A percentile compares a stretch with the other conserved stretches of the same genome.
phyloP scores from a whole-genome alignment of 2,888 invertebrate genomes.

The Rhabditoides inermis region DNA sequence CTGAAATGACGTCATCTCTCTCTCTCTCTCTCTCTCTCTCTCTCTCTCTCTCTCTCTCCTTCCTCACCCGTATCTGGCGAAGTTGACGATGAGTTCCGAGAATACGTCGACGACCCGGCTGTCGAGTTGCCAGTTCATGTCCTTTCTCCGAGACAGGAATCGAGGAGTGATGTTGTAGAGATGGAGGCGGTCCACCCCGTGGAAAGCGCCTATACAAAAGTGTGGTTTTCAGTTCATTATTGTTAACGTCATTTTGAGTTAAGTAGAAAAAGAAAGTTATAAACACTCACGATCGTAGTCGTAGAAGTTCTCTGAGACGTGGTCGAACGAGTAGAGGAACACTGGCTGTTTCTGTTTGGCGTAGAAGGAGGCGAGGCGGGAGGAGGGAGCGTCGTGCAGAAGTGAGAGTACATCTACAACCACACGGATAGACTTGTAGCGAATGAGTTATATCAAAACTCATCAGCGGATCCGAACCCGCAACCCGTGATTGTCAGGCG shows the following conservation, averaged over 20 bases:
- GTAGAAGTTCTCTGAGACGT: constrained; percentile 51
- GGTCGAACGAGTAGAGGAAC: constrained; percentile 52
- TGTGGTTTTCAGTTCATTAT: background rate
- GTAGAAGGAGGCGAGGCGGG: constrained; percentile 47
- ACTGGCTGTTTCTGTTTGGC: constrained; percentile 41
- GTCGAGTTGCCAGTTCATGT: constrained; percentile 52
- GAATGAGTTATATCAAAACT: too few species aligned
- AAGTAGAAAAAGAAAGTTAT: constrained; percentile 1
- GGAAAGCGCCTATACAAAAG: constrained; percentile 49
- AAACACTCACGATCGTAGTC: constrained; percentile 46
- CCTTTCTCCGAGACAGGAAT: constrained; percentile 43
- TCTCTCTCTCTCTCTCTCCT: background rate
- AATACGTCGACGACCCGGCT: constrained; percentile 51
- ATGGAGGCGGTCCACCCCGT: constrained; percentile 51
- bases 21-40: background rate
- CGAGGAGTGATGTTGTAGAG: constrained; percentile 50
- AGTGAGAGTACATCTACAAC: constrained; percentile 52
- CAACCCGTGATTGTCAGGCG: too few species aligned
- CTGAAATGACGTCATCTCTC: too few species aligned
- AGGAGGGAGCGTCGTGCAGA: constrained; percentile 52
- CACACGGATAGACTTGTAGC: too few species aligned
- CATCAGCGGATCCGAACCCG: too few species aligned
- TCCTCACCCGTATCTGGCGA: constrained; percentile 42
- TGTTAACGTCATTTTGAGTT: background rate
- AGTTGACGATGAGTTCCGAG: constrained; percentile 49